These are phyloP conservation scores for Trissolcus basalis DNA, from an alignment of 1,140 invertebrate species.

Conservation along the genomic window DNA sequence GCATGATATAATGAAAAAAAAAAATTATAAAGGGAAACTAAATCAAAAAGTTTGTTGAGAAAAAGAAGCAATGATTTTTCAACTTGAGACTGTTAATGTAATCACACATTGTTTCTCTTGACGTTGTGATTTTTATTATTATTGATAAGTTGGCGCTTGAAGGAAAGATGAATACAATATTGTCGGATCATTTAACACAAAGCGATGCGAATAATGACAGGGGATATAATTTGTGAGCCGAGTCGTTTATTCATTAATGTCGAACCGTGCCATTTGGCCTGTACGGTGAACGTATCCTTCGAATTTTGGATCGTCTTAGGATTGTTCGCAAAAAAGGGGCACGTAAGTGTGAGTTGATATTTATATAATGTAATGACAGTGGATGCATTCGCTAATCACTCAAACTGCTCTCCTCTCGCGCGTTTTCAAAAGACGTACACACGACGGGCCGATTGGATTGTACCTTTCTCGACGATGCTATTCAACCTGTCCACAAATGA, in stretches of 20 bases:
- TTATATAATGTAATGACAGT: slow-evolving; percentile 25
- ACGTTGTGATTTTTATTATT: slow-evolving; percentile 9
- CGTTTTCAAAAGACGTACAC: too few relatives aligned
- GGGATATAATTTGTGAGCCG: slow-evolving; percentile 29
- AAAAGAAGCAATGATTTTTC: too few relatives aligned
- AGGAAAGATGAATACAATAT: slow-evolving; percentile 14
- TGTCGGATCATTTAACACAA: slow-evolving; percentile 27
- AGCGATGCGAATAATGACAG: slow-evolving; percentile 21
- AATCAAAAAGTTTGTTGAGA: too few relatives aligned
- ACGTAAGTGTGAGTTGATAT: slow-evolving; percentile 12
- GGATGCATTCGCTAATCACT: slow-evolving; percentile 26
- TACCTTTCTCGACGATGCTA: too few relatives aligned
- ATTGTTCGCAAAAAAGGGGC: too few relatives aligned
- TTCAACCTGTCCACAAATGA: slow-evolving; percentile 19
- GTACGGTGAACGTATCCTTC: too few relatives aligned
- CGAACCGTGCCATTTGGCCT: slow-evolving; percentile 35
- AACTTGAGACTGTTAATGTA: too few relatives aligned
- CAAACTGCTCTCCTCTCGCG: too few relatives aligned
- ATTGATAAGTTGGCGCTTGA: slow-evolving; percentile 4
- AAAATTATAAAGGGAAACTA: too few relatives aligned
- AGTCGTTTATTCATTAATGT: slow-evolving; percentile 43
- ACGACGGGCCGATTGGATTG: too few relatives aligned
- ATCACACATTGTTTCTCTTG: background rate
- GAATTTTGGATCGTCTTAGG: too few relatives aligned
- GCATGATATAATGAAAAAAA: too few relatives aligned